Percentiles rank a stretch among this genome's conserved stretches.
phyloP scores from a whole-genome alignment of 2,888 invertebrate genomes.

The Agrotis exclamationis region DNA sequence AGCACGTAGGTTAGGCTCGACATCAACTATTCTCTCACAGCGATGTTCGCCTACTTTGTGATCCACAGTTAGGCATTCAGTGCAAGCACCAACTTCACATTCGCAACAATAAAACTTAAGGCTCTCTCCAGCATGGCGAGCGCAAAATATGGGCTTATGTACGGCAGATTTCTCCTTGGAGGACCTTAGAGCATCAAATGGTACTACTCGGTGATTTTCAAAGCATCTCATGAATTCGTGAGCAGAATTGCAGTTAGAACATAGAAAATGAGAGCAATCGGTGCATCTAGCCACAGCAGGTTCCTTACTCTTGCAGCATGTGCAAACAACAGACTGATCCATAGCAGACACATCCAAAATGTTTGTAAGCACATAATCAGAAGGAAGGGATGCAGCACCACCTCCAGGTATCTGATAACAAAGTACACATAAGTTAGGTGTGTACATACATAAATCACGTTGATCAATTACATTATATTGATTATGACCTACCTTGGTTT shows the following conservation, averaged over 20 bases:
- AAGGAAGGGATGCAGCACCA: constrained; percentile 95
- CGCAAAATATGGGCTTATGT: constrained; percentile 97
- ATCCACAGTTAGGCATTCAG: constrained; percentile 95
- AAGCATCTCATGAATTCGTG: constrained; percentile 99
- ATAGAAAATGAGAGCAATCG: constrained; percentile 98
- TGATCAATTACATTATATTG: constrained; percentile 23
- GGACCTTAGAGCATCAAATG: constrained; percentile 96
- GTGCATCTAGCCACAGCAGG: constrained; percentile 98
- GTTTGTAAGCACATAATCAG: constrained; percentile 97
- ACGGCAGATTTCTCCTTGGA: constrained; percentile 95
- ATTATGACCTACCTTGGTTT: constrained; percentile 92
- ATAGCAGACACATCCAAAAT: constrained; percentile 96
- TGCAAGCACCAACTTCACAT: constrained; percentile 96
- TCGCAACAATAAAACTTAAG: constrained; percentile 97
- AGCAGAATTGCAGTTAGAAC: constrained; percentile 98
- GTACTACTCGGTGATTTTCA: constrained; percentile 97
- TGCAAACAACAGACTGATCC: constrained; percentile 95
- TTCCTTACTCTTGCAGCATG: constrained; percentile 98
- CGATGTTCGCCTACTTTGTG: constrained; percentile 96
- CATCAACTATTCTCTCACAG: constrained; percentile 95
- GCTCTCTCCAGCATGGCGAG: constrained; percentile 95
- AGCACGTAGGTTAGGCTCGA: constrained; percentile 94
- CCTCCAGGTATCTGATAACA: constrained; percentile 92
- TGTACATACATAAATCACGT: constrained; percentile 13
- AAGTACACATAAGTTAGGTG: constrained; percentile 39